These are phyloP conservation scores for Lapara coniferarum DNA, from an alignment of 2,888 invertebrate species.

Conservation along the genomic window DNA sequence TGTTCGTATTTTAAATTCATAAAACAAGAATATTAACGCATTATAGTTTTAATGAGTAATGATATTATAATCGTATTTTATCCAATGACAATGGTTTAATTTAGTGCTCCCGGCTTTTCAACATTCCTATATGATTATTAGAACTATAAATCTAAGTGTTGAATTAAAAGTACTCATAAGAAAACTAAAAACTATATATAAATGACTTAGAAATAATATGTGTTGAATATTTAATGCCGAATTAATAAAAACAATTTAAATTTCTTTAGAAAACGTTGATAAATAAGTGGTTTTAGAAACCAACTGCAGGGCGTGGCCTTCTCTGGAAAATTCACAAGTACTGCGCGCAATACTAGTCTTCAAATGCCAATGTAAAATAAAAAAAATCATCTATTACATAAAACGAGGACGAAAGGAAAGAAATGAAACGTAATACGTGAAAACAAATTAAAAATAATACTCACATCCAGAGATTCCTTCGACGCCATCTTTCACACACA, in stretches of 20 bases:
- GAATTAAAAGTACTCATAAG: conserved; percentile 34
- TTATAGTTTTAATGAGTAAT: too few relatives aligned
- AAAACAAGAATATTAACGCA: too few relatives aligned
- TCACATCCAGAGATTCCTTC: conserved; percentile 81
- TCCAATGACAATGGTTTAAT: background rate
- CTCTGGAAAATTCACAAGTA: conserved; percentile 31
- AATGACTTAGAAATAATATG: background rate
- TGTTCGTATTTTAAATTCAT: too few relatives aligned
- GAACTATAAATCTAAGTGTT: conserved; percentile 29
- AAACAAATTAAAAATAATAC: conserved; percentile 56
- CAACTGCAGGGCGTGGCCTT: conserved; percentile 63
- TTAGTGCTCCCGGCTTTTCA: conserved; percentile 1
- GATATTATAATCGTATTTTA: background rate
- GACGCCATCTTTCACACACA: conserved; percentile 82
- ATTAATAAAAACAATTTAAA: conserved; percentile 31
- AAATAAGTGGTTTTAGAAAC: conserved; percentile 41
- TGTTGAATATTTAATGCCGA: background rate
- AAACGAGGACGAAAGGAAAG: conserved; percentile 29
- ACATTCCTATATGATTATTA: background rate
- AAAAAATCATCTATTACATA: conserved; percentile 30
- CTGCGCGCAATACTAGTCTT: background rate
- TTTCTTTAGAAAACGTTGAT: conserved; percentile 35
- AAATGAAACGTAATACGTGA: conserved; percentile 34
- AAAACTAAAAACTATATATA: background rate
- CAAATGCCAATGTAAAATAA: conserved; percentile 14